phyloP scores from a whole-genome alignment of 1,140 invertebrate species.

The Sminthurides bifidus region DNA sequence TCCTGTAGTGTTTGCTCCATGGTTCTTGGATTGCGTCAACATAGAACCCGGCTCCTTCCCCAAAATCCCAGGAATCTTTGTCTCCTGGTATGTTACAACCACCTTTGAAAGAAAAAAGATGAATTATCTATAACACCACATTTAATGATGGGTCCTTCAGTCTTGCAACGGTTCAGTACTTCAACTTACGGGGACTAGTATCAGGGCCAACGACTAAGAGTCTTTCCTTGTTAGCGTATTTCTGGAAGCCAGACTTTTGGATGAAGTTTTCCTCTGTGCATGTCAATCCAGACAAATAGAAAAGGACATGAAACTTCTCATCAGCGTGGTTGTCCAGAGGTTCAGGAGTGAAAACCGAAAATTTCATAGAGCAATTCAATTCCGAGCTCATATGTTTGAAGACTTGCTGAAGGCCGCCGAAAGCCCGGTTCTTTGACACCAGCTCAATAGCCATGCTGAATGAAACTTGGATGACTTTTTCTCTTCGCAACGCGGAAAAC shows the following conservation, averaged over 20 bases:
- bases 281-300: constrained; percentile 74
- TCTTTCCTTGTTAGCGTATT: constrained; percentile 65
- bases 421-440: constrained; percentile 55
- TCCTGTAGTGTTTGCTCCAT: constrained; percentile 88
- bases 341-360: constrained; percentile 72
- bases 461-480: background rate
- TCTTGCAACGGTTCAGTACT: background rate
- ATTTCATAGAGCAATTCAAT: constrained; percentile 82
- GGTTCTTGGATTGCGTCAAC: constrained; percentile 80
- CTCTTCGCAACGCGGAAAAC: too few relatives aligned
- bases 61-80: constrained; percentile 84
- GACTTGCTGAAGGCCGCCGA: constrained; percentile 73
- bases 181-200: constrained; percentile 25
- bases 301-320: constrained; percentile 68
- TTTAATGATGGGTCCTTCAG: background rate
- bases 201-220: constrained; percentile 58
- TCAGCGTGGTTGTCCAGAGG: constrained; percentile 47
- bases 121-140: background rate
- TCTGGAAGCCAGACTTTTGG: constrained; percentile 85
- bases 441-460: constrained; percentile 7
- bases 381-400: constrained; percentile 48
- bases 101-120: constrained; percentile 40
- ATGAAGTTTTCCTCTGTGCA: constrained; percentile 89
- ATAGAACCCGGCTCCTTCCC: constrained; percentile 90
- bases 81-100: constrained; percentile 79